phyloP scores from a whole-genome alignment of 2,113 vertebrate species.

The Labeo catla region DNA sequence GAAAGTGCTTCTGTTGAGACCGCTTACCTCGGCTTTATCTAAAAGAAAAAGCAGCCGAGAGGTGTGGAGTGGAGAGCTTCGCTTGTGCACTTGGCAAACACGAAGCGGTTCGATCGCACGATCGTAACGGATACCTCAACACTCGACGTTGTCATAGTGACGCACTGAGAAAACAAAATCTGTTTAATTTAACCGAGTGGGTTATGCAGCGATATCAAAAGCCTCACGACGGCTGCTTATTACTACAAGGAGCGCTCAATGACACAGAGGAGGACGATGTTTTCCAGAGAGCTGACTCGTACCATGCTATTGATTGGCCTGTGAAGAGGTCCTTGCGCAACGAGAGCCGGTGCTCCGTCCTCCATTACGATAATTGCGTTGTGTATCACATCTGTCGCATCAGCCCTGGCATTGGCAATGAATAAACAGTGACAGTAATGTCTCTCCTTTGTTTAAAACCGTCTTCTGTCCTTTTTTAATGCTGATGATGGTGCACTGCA shows the following conservation, averaged over 20 bases:
- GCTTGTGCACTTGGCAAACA: not conserved
- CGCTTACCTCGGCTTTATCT: slow-evolving; percentile 50
- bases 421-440: slow-evolving; percentile 73
- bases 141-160: slow-evolving; percentile 19
- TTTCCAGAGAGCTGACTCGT: slow-evolving; percentile 65
- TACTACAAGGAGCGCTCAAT: slow-evolving; percentile 73
- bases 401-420: slow-evolving; percentile 66
- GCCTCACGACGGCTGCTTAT: slow-evolving; percentile 73
- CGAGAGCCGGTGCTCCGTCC: slow-evolving; percentile 73
- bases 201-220: slow-evolving; percentile 62
- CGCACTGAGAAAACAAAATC: slow-evolving; percentile 53
- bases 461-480: slow-evolving; percentile 32
- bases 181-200: slow-evolving; percentile 58
- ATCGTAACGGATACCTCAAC: not conserved
- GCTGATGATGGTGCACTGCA: slow-evolving; percentile 16
- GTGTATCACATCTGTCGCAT: slow-evolving; percentile 66
- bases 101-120: not conserved
- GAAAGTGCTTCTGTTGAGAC: slow-evolving; percentile 33
- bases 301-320: slow-evolving; percentile 74
- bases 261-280: slow-evolving; percentile 69
- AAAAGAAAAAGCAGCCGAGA: not conserved
- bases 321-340: slow-evolving; percentile 77
- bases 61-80: not conserved
- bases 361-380: slow-evolving; percentile 77
- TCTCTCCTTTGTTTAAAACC: slow-evolving; percentile 64